phyloP scores from a whole-genome alignment of 2,113 vertebrate species.

The Callospermophilus lateralis region DNA sequence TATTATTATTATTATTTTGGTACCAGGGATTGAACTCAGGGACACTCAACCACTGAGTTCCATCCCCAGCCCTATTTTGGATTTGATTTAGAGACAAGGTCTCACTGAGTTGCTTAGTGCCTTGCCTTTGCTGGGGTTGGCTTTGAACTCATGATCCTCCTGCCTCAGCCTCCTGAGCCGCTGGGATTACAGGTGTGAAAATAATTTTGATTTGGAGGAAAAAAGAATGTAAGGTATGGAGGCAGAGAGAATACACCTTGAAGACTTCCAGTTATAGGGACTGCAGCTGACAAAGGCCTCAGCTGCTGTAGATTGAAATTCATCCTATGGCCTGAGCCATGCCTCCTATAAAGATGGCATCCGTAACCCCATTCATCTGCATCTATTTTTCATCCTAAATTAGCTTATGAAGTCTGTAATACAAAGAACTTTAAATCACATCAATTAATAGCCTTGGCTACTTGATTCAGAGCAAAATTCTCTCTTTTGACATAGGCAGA shows the following conservation, averaged over 20 bases:
- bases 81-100: too few relatives aligned
- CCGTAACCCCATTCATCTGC: background rate
- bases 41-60: too few relatives aligned
- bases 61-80: too few relatives aligned
- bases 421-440: background rate
- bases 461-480: background rate
- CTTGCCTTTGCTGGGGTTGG: too few relatives aligned
- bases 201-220: background rate
- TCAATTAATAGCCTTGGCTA: background rate
- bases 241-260: accelerated
- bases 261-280: too few relatives aligned
- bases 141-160: too few relatives aligned
- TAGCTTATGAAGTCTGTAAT: background rate
- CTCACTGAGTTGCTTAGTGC: too few relatives aligned
- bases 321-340: background rate
- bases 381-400: background rate
- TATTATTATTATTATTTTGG: too few relatives aligned
- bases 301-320: background rate
- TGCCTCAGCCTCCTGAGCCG: too few relatives aligned
- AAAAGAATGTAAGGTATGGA: background rate
- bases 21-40: too few relatives aligned
- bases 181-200: background rate
- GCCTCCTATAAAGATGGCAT: background rate
- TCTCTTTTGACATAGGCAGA: background rate
- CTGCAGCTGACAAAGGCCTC: background rate